A percentile compares a stretch with the other conserved stretches of the same genome.
These are phyloP conservation scores for Dermatophagoides farinae DNA, from an alignment of 1,140 invertebrate genomes.

Conservation along the genomic window DNA sequence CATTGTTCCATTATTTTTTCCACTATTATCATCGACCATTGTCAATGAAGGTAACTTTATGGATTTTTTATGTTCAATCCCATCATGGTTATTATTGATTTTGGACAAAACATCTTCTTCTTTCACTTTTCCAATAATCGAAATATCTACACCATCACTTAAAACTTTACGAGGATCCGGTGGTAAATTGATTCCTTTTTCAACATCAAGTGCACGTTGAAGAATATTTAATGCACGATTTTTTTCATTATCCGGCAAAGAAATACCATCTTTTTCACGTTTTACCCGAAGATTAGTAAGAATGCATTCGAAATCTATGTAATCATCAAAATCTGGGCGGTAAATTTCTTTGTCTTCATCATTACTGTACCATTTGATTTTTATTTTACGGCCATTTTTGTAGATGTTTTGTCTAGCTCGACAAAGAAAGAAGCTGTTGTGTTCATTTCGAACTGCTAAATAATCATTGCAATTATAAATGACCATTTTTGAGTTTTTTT, in stretches of 20 bases:
- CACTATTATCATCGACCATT: neutral
- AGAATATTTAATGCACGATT: constrained; percentile 59
- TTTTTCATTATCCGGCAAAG: constrained; percentile 46
- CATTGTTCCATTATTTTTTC: neutral
- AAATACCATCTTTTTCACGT: constrained; percentile 45
- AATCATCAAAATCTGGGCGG: constrained; percentile 69
- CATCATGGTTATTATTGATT: neutral
- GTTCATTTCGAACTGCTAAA: constrained; percentile 62
- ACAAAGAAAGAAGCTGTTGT: constrained; percentile 63
- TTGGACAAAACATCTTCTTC: constrained; percentile 17
- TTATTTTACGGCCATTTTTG: constrained; percentile 52
- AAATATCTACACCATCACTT: constrained; percentile 42
- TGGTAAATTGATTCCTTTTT: constrained; percentile 35
- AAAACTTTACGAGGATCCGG: constrained; percentile 43
- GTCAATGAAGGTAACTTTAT: too few relatives aligned
- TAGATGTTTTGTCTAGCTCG: constrained; percentile 77
- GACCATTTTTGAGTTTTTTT: constrained; percentile 55
- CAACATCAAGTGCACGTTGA: constrained; percentile 56
- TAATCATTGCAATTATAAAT: constrained; percentile 39
- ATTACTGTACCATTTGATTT: constrained; percentile 65
- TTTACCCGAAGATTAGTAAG: constrained; percentile 59
- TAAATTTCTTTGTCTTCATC: constrained; percentile 45
- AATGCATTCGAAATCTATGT: constrained; percentile 68
- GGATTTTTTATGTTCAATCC: neutral
- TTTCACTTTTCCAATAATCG: constrained; percentile 20